Base-by-base conservation (phyloP, 1,140 invertebrate genomes). In the Trachelipus rathkii region DNA sequence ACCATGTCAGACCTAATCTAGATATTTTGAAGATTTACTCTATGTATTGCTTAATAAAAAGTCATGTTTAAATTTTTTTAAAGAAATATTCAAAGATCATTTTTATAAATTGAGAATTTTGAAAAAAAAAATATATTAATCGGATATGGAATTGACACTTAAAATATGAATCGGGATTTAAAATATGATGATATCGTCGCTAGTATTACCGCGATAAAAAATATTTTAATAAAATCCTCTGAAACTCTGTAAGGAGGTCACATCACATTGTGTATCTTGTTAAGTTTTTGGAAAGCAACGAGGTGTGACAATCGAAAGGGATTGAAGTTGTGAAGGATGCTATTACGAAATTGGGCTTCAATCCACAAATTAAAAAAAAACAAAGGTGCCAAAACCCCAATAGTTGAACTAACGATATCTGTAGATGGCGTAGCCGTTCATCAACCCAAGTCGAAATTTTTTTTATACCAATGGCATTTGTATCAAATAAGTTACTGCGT, bases 401-500 rank as follows among this genome's bases (percentile, higher is more conserved):
- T 97, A 87, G 81, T 83, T 45, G 88, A 88, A 80, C 89, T 98
- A 72, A 96, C 94, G 9, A 93, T 98, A 80, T 96, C 94, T 70
- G 92, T 95, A 73, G 95, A 98, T 88, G 96, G 95, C 69, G 94
- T 98, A 19, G 95, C 95, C 19, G 94, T 98, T 82, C 94, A 96
- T 84, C 93, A 95, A 83, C 88, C 88, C 13, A 90, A 90, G 84
- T 87, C 87, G 43, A 90, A 90, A 85, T n/a, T n/a, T n/a, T n/a
- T n/a, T 70, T 87, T 95, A 83, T 92, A 97, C 85, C 95, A 97
- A 85, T 98, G 96, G 85, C 95, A 96, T 0, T 86, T 98, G n/a
- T 95, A 98, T 85, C 90, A 95, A 85, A 98, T 98, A 85, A 97
- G 95, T 0, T 98, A 98, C 86, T 98, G 96, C 87, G 96, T 96